A percentile compares a stretch with the other conserved stretches of the same genome.
Evolutionary conservation across 2,888 invertebrate species (phyloP).

Genomic region (Chrysolina oricalcia): DNA sequence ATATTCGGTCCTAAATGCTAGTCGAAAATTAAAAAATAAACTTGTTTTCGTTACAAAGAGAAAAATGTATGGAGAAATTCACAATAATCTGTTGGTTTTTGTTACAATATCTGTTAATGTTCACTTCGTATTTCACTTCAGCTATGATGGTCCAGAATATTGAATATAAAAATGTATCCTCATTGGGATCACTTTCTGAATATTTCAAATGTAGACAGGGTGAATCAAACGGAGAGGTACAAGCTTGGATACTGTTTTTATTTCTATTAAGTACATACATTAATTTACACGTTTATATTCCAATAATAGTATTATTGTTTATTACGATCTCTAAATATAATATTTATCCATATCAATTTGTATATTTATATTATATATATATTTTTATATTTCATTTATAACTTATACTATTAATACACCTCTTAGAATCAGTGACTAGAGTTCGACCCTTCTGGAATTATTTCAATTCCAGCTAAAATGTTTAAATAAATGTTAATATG

Average conservation of each 20-base stretch:
- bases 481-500: slow-evolving; percentile 30
- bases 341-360: slow-evolving; percentile 28
- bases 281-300: slow-evolving; percentile 45
- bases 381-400: slow-evolving; percentile 31
- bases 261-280: slow-evolving; percentile 42
- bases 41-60: too few species aligned
- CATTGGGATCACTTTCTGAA: not conserved
- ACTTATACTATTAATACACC: slow-evolving; percentile 31
- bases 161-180: not conserved
- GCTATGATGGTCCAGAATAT: too few species aligned
- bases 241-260: slow-evolving; percentile 45
- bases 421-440: slow-evolving; percentile 54
- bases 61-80: too few species aligned
- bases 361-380: slow-evolving; percentile 30
- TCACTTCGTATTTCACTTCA: too few species aligned
- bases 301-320: slow-evolving; percentile 26
- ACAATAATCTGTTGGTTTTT: too few species aligned
- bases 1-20: too few species aligned
- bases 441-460: slow-evolving; percentile 47
- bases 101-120: too few species aligned
- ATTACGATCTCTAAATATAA: slow-evolving; percentile 30
- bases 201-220: not conserved
- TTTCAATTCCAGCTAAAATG: slow-evolving; percentile 40
- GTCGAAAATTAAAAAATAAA: too few species aligned
- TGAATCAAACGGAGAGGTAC: slow-evolving; percentile 13